Percentiles rank a stretch among this genome's conserved stretches.
These are phyloP conservation scores for Microtus richardsoni DNA, from an alignment of 2,113 vertebrate genomes.

Conservation along the genomic window DNA sequence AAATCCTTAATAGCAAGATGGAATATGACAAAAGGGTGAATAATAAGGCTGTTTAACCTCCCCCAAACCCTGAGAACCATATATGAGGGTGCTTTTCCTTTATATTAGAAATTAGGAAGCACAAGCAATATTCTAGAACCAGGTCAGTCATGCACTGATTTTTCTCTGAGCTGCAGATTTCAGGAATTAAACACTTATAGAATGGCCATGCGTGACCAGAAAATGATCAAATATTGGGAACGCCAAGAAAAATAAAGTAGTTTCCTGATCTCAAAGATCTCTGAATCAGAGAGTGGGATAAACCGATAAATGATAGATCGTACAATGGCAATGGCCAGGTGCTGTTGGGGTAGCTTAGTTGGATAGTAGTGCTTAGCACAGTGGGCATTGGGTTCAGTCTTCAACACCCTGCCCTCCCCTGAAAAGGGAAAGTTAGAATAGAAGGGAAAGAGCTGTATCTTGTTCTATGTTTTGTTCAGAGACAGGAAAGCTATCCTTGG, in stretches of 20 bases:
- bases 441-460: background rate
- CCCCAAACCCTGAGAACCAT: background rate
- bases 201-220: background rate
- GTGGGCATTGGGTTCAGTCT: background rate
- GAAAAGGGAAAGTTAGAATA: too few relatives aligned
- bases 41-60: background rate
- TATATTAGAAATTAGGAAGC: conserved; percentile 34
- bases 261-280: background rate
- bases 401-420: background rate
- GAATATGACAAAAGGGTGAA: background rate
- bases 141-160: background rate
- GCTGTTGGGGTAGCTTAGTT: accelerated
- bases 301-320: background rate
- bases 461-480: background rate
- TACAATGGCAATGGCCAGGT: background rate
- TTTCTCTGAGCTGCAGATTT: conserved; percentile 13
- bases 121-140: background rate
- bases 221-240: conserved; percentile 39
- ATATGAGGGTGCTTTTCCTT: background rate
- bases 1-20: background rate
- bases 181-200: conserved; percentile 32
- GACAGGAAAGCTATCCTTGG: background rate
- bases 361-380: background rate
- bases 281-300: background rate
- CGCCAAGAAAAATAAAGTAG: background rate